Conservation (phyloP, 1,140 invertebrate genomes). For the Lordiphosa collinella region DNA sequence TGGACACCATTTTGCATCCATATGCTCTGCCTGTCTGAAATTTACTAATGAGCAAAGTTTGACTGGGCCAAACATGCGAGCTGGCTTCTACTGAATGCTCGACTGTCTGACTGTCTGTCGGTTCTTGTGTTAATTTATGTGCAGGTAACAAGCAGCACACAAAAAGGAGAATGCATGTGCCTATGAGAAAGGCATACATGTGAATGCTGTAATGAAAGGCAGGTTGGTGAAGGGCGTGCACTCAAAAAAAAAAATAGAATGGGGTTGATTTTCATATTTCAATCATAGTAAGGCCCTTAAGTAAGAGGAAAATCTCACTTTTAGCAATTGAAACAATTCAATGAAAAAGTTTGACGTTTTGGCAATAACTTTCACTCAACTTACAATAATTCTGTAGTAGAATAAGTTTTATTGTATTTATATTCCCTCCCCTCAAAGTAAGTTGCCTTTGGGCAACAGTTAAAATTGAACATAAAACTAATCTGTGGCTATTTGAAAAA, state of each 20-base stretch:
- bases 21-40: constrained; percentile 47
- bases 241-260: no score
- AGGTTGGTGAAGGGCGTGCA: neutral
- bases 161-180: constrained; percentile 8
- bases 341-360: neutral
- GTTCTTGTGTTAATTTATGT: constrained; percentile 49
- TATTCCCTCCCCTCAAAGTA: no score
- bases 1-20: constrained; percentile 17
- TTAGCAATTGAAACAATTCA: no score
- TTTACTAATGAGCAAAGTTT: constrained; percentile 75
- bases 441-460: no score
- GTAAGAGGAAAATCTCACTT: no score
- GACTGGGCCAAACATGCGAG: constrained; percentile 6
- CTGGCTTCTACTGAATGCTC: neutral
- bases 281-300: no score
- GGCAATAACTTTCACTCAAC: no score
- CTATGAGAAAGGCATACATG: constrained; percentile 8
- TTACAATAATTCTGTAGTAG: no score
- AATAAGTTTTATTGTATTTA: no score
- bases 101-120: neutral
- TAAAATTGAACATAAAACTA: no score
- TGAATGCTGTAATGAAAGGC: neutral
- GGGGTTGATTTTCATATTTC: neutral
- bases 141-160: constrained; percentile 44
- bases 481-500: no score